These are phyloP conservation scores for Henricia sp. DNA, from an alignment of 53 echinoderm and acorn worm species.

Conservation along the genomic window DNA sequence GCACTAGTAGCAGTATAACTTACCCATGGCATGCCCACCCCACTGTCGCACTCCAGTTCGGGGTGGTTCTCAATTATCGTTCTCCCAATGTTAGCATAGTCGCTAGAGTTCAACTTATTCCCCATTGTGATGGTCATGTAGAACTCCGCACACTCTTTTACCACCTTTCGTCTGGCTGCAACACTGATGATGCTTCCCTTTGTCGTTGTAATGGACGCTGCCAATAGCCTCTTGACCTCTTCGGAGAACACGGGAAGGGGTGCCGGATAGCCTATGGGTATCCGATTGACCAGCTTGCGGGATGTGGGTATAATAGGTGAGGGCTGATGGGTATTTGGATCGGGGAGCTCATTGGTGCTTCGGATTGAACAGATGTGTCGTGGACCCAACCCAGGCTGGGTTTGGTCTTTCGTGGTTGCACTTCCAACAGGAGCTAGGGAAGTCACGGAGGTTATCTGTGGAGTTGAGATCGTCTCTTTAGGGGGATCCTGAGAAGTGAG, in stretches of 20 bases:
- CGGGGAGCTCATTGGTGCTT: background rate
- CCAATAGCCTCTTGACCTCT: slow-evolving; percentile 65
- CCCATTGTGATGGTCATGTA: slow-evolving; percentile 69
- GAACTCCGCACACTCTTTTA: slow-evolving; percentile 72
- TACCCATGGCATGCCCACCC: slow-evolving; percentile 80
- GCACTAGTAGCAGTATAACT: no score
- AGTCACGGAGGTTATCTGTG: slow-evolving; percentile 15
- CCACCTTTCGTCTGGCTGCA: slow-evolving; percentile 49
- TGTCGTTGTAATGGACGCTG: background rate
- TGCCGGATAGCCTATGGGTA: slow-evolving; percentile 61
- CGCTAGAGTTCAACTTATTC: slow-evolving; percentile 67
- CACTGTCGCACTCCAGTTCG: slow-evolving; percentile 44
- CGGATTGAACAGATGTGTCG: background rate
- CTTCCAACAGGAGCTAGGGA: background rate
- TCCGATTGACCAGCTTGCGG: no score
- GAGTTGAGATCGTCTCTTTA: background rate
- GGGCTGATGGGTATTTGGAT: background rate
- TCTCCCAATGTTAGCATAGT: slow-evolving; percentile 82
- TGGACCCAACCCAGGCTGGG: background rate
- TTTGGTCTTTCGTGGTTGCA: background rate
- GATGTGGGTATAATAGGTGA: background rate
- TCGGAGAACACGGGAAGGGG: slow-evolving; percentile 73
- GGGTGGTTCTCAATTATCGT: slow-evolving; percentile 78
- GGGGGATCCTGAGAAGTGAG: no score
- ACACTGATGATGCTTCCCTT: slow-evolving; percentile 50